Evolutionary conservation across 1,140 invertebrate genomes (phyloP).

Genomic region (Drosophila pallidifrons): DNA sequence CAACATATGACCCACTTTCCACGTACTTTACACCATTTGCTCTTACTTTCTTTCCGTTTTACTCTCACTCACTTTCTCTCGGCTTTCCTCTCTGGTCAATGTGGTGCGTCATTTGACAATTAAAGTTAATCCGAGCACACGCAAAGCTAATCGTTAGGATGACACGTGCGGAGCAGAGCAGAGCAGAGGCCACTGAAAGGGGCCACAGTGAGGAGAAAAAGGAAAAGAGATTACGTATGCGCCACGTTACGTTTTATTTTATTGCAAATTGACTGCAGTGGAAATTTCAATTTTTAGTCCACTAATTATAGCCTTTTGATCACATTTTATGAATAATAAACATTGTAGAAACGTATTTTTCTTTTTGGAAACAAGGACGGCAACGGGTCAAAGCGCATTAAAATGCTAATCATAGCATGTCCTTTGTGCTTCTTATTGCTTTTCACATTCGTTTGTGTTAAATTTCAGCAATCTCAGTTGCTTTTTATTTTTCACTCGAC

Average conservation of each 20-base stretch:
- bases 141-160: conserved; percentile 42
- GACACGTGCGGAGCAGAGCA: conserved; percentile 17
- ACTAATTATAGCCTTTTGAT: conserved; percentile 35
- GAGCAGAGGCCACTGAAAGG: background rate
- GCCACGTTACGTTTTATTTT: conserved; percentile 14
- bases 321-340: conserved; percentile 17
- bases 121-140: conserved; percentile 52
- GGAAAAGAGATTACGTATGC: conserved; percentile 17
- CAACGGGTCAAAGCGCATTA: conserved; percentile 11
- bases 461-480: conserved; percentile 34
- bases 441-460: conserved; percentile 12
- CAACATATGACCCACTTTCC: conserved; percentile 42
- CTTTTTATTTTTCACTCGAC: background rate
- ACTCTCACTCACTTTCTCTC: conserved; percentile 19
- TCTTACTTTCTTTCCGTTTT: conserved; percentile 42
- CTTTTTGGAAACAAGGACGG: conserved; percentile 16
- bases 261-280: conserved; percentile 26
- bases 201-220: background rate
- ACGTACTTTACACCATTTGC: conserved; percentile 8
- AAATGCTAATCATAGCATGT: conserved; percentile 42
- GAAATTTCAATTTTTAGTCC: conserved; percentile 27
- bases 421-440: conserved; percentile 15
- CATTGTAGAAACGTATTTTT: conserved; percentile 6
- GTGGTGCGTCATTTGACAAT: conserved; percentile 52
- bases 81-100: conserved; percentile 24